phyloP scores from a whole-genome alignment of 2,113 vertebrate species.

The Tetrax tetrax region DNA sequence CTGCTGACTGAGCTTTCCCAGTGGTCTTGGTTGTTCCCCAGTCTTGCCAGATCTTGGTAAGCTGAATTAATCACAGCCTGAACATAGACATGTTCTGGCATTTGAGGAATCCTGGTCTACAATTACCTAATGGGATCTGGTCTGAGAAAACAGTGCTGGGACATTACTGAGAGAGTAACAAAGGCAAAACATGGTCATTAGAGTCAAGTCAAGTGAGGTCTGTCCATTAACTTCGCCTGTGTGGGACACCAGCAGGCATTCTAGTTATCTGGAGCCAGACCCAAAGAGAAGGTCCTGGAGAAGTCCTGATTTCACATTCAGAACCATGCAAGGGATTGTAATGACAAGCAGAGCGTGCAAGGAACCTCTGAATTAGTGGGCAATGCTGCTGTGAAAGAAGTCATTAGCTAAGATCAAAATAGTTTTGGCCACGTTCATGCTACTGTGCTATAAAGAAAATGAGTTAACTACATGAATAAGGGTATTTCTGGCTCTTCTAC shows the following conservation, averaged over 20 bases:
- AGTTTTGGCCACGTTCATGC: background rate
- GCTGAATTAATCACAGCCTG: background rate
- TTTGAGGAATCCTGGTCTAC: slow-evolving; percentile 5
- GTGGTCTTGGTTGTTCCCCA: background rate
- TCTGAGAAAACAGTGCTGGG: background rate
- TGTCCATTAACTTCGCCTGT: background rate
- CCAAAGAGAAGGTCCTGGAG: background rate
- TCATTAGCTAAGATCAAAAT: background rate
- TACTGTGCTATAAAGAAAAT: background rate
- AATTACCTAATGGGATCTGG: background rate
- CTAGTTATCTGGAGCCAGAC: background rate
- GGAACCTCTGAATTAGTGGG: background rate
- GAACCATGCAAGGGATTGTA: background rate
- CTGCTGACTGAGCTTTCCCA: background rate
- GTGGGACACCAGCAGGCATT: background rate
- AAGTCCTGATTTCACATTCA: slow-evolving; percentile 16
- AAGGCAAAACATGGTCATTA: background rate
- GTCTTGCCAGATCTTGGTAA: background rate
- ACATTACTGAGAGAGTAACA: background rate
- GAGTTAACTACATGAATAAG: background rate
- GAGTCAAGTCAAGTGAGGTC: background rate
- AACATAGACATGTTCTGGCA: background rate
- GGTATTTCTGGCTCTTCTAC: background rate
- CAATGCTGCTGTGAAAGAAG: background rate
- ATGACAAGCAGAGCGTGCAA: background rate